Evolutionary conservation across 2,113 vertebrate genomes (phyloP).

Genomic region (Bungarus multicinctus): DNA sequence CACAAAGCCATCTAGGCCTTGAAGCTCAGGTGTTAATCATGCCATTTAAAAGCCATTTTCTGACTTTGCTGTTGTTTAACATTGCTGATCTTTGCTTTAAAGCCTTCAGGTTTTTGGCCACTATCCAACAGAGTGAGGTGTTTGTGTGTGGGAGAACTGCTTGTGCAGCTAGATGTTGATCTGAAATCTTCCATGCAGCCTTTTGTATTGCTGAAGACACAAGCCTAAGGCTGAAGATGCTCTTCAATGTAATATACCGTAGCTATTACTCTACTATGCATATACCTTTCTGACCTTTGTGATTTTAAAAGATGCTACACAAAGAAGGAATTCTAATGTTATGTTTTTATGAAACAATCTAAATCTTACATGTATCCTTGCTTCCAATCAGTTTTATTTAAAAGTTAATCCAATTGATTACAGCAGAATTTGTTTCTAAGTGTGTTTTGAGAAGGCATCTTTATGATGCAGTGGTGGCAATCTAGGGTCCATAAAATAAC

Average conservation of each 20-base stretch:
- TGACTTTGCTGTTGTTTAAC: not conserved
- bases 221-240: not conserved
- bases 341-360: not conserved
- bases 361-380: not conserved
- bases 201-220: not conserved
- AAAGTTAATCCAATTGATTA: not conserved
- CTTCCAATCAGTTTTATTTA: not conserved
- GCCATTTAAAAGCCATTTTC: slow-evolving; percentile 22
- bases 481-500: not conserved
- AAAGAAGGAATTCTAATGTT: not conserved
- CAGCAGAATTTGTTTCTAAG: not conserved
- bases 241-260: not conserved
- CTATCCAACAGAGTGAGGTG: not conserved
- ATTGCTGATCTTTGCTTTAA: slow-evolving; percentile 15
- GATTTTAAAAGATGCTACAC: not conserved
- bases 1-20: slow-evolving; percentile 21
- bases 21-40: slow-evolving; percentile 26
- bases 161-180: not conserved
- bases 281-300: not conserved
- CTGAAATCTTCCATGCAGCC: not conserved
- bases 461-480: not conserved
- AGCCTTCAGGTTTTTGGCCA: slow-evolving; percentile 16
- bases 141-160: not conserved
- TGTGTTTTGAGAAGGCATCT: not conserved
- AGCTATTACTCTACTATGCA: not conserved